phyloP scores from a whole-genome alignment of 1,140 invertebrate species.

The Metaphire vulgaris region DNA sequence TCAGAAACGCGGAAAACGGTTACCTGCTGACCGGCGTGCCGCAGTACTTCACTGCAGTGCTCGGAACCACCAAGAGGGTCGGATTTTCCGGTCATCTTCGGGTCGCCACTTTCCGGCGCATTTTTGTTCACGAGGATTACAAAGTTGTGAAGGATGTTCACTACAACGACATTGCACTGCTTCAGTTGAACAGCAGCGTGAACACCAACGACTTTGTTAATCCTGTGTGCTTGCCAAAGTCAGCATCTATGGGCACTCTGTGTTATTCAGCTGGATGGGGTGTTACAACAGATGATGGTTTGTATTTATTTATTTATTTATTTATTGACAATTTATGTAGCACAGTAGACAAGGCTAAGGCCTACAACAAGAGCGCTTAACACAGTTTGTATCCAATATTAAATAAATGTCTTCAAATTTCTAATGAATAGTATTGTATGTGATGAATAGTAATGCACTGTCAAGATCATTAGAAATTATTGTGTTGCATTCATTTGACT shows the following conservation, averaged over 20 bases:
- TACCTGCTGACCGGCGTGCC: neutral
- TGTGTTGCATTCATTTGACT: no score
- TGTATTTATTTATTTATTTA: neutral
- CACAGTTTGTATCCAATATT: no score
- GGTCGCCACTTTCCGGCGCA: neutral
- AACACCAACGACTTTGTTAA: neutral
- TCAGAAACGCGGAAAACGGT: neutral
- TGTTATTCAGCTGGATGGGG: neutral
- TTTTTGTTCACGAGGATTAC: neutral
- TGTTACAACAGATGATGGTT: neutral
- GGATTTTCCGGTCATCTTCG: neutral
- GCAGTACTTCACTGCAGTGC: neutral
- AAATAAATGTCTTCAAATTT: no score
- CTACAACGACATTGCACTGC: neutral
- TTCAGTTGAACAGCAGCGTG: neutral
- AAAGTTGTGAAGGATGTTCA: neutral
- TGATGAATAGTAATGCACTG: no score
- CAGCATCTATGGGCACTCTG: neutral
- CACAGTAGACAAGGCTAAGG: no score
- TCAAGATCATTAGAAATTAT: no score
- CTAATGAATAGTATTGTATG: no score
- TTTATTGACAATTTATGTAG: no score
- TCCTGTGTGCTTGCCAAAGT: neutral
- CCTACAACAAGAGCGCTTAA: no score
- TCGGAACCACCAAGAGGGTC: neutral